Conservation (phyloP, 2,113 vertebrate genomes). For the Chionis minor region DNA sequence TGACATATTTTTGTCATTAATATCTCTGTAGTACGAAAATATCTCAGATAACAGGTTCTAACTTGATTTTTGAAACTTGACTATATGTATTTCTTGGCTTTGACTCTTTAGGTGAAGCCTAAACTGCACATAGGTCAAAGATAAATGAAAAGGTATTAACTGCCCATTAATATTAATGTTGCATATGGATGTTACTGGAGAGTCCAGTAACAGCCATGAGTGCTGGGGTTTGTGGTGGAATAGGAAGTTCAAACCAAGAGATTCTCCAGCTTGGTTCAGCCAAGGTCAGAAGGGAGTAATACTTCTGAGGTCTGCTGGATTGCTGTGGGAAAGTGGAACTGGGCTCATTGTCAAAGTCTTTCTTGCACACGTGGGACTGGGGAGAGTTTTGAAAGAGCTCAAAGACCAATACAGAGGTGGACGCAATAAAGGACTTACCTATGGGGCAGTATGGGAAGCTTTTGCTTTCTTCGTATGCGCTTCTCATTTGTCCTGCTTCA, state of each 20-base stretch:
- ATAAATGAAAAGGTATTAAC: background rate
- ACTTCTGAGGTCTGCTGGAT: background rate
- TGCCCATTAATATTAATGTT: background rate
- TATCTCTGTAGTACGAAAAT: background rate
- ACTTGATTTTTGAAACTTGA: background rate
- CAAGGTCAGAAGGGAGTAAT: background rate
- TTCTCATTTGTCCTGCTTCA: background rate
- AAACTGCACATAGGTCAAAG: background rate
- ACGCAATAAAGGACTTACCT: background rate
- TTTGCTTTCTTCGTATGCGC: background rate
- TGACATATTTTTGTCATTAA: background rate
- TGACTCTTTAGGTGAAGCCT: background rate
- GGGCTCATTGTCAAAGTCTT: background rate
- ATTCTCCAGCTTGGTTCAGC: background rate
- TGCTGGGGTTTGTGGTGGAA: background rate
- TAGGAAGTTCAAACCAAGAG: background rate
- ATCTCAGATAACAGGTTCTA: background rate
- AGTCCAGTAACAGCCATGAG: background rate
- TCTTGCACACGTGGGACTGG: background rate
- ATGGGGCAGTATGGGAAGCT: background rate
- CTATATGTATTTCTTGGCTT: background rate
- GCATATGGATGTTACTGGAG: background rate
- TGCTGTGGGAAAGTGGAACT: background rate
- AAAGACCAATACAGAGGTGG: background rate
- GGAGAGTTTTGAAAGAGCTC: background rate